A percentile compares a stretch with the other conserved stretches of the same genome.
Evolutionary conservation across 2,113 vertebrate genomes (phyloP).

Genomic region (Salvelinus sp.): DNA sequence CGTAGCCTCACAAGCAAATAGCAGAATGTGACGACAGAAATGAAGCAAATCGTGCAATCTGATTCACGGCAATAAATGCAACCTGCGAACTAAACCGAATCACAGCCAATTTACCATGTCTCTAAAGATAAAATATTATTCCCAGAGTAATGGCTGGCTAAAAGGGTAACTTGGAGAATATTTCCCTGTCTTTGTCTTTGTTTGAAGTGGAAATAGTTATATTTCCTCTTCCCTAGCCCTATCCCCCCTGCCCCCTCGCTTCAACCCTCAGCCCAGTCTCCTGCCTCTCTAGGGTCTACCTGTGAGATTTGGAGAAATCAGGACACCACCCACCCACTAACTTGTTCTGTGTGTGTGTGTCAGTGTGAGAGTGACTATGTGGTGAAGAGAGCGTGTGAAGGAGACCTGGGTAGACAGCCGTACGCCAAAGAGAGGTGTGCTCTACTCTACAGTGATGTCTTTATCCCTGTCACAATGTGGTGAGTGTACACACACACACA

Average conservation of each 20-base stretch:
- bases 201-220: too few relatives aligned
- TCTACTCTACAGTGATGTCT: constrained; percentile 93
- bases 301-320: constrained; percentile 71
- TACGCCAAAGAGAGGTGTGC: constrained; percentile 97
- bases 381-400: constrained; percentile 88
- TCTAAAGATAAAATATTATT: too few relatives aligned
- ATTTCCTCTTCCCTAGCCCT: background rate
- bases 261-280: background rate
- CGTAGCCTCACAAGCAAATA: too few relatives aligned
- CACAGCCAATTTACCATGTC: too few relatives aligned
- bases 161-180: too few relatives aligned
- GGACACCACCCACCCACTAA: constrained; percentile 50
- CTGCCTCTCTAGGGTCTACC: constrained; percentile 45
- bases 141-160: too few relatives aligned
- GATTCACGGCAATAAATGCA: too few relatives aligned
- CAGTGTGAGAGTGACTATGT: constrained; percentile 89
- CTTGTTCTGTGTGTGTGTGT: constrained; percentile 48
- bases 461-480: constrained; percentile 96
- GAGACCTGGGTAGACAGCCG: constrained; percentile 92
- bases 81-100: too few relatives aligned
- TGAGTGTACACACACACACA: constrained; percentile 45
- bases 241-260: background rate
- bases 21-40: too few relatives aligned
- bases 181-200: too few relatives aligned
- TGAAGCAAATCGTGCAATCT: too few relatives aligned